Conservation (phyloP, 2,113 vertebrate genomes). For the Chloropsis hardwickii region DNA sequence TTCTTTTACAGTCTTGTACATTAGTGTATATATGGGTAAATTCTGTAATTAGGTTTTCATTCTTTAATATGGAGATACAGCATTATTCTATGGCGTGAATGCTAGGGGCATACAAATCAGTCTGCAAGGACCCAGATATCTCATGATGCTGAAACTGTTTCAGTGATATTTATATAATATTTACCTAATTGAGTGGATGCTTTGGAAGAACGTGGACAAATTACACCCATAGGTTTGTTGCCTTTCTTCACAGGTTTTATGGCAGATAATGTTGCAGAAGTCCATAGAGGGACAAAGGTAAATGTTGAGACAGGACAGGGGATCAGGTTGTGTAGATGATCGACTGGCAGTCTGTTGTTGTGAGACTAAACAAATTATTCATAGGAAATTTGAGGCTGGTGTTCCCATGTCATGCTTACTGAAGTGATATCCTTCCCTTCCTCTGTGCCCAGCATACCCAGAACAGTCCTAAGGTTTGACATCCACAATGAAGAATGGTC, state of each 20-base stretch:
- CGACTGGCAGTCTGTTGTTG: not conserved
- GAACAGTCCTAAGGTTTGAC: not conserved
- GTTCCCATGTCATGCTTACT: not conserved
- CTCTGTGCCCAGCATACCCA: not conserved
- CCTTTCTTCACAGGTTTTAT: not conserved
- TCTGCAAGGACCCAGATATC: not conserved
- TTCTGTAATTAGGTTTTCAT: not conserved
- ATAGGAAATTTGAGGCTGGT: not conserved
- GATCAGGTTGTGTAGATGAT: not conserved
- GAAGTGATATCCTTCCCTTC: not conserved
- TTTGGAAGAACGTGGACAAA: not conserved
- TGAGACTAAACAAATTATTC: slow-evolving; percentile 26
- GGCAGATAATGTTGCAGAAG: not conserved
- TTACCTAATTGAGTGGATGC: not conserved
- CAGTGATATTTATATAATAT: not conserved
- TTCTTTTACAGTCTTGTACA: not conserved
- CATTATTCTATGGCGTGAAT: not conserved
- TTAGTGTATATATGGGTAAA: not conserved
- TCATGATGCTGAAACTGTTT: not conserved
- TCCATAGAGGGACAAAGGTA: not conserved
- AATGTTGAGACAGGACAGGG: not conserved
- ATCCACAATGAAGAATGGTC: not conserved
- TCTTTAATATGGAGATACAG: not conserved
- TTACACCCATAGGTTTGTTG: not conserved
- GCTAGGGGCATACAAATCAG: not conserved